A percentile compares a stretch with the other conserved stretches of the same genome.
Conservation (phyloP, 1,140 invertebrate species). For the Drosophila nannoptera region DNA sequence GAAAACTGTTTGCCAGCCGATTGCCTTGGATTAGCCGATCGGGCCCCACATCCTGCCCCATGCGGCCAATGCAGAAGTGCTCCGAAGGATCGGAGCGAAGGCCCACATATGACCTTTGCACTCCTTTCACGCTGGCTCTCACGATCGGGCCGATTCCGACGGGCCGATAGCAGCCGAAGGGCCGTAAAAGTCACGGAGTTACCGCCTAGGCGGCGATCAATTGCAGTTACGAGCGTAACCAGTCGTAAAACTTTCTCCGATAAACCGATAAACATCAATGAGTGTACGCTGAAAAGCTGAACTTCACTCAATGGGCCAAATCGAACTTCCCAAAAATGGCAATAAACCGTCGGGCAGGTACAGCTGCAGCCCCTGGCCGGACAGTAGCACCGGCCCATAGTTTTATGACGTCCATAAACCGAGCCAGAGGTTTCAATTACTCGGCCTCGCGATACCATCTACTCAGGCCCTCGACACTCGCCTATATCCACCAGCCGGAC, state of each 20-base stretch:
- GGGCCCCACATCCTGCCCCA: neutral
- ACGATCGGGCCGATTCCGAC: conserved; percentile 5
- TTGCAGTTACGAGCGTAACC: conserved; percentile 52
- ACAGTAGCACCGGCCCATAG: conserved; percentile 39
- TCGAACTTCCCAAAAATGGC: conserved; percentile 50
- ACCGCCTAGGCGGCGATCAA: conserved; percentile 11
- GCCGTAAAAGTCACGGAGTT: conserved; percentile 28
- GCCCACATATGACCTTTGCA: neutral
- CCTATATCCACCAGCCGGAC: conserved; percentile 8
- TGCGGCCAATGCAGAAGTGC: too few species aligned
- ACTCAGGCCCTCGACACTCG: neutral
- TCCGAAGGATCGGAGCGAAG: conserved; percentile 7
- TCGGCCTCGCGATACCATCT: conserved; percentile 25
- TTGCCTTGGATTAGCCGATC: conserved; percentile 38
- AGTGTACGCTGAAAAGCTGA: conserved; percentile 3
- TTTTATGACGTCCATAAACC: conserved; percentile 51
- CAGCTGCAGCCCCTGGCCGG: conserved; percentile 13
- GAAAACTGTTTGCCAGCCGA: conserved; percentile 54
- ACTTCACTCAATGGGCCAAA: conserved; percentile 52
- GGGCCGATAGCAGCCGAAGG: conserved; percentile 11
- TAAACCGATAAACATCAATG: conserved; percentile 61
- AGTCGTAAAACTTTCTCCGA: conserved; percentile 72
- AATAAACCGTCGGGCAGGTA: conserved; percentile 17
- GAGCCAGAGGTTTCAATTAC: conserved; percentile 51
- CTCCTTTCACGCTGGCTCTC: conserved; percentile 19